Evolutionary conservation across 2,113 vertebrate genomes (phyloP).

Genomic region (Mastomys coucha): DNA sequence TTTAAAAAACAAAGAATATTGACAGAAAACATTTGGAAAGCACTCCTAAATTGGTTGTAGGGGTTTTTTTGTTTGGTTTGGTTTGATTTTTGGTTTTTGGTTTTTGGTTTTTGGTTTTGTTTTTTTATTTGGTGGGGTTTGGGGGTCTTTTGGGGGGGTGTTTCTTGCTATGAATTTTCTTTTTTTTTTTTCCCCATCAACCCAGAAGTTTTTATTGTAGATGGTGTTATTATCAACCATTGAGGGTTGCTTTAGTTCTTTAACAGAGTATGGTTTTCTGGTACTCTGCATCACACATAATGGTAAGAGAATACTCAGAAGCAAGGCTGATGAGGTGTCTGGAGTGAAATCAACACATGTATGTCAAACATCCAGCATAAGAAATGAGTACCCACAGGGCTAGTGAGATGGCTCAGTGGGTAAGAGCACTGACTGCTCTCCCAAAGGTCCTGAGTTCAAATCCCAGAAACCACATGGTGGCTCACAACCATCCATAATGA

Average conservation of each 20-base stretch:
- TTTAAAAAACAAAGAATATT: conserved; percentile 7
- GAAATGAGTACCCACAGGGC: background rate
- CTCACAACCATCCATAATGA: no score
- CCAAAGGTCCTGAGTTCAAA: no score
- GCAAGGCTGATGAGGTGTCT: background rate
- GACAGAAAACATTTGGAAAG: conserved; percentile 34
- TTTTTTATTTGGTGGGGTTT: no score
- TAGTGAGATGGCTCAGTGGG: no score
- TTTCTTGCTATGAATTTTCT: background rate
- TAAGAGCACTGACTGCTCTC: no score
- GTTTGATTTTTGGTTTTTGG: no score
- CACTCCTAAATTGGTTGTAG: background rate
- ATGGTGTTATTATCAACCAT: background rate
- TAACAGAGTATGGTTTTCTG: conserved; percentile 20
- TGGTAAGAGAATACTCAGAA: background rate
- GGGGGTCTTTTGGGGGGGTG: no score
- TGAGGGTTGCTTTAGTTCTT: background rate
- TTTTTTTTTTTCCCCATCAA: no score
- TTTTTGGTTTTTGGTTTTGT: no score
- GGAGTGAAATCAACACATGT: background rate
- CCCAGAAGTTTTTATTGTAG: background rate
- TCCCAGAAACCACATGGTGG: no score
- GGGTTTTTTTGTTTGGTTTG: no score
- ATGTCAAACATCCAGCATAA: background rate
- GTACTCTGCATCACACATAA: background rate